Evolutionary conservation across 2,888 invertebrate species (phyloP).

Genomic region (Apomyelois bistriatella): DNA sequence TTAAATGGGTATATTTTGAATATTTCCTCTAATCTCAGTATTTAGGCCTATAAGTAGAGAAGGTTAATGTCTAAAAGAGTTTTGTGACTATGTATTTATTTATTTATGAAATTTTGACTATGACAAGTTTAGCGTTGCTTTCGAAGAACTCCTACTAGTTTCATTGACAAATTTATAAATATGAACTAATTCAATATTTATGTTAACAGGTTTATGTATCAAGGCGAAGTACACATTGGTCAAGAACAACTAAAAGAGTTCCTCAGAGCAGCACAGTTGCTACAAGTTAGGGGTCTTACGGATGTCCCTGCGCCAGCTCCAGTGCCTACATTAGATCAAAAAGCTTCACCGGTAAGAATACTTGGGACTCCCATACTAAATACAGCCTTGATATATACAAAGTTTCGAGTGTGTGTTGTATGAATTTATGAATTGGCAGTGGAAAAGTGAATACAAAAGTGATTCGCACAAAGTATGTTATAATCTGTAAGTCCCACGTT

Average conservation of each 20-base stretch:
- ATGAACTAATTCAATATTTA: neutral
- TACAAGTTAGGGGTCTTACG: constrained; percentile 92
- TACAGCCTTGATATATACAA: neutral
- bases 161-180: no score
- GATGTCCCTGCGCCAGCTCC: constrained; percentile 84
- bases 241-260: constrained; percentile 93
- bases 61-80: no score
- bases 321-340: constrained; percentile 78
- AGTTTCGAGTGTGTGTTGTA: neutral
- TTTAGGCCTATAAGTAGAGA: no score
- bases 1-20: neutral
- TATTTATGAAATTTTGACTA: no score
- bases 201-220: constrained; percentile 89
- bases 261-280: constrained; percentile 91
- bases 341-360: constrained; percentile 85
- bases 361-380: neutral
- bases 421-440: no score
- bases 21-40: no score
- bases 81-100: no score
- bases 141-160: no score
- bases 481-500: constrained; percentile 4
- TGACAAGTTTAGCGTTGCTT: no score
- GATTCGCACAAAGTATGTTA: no score
- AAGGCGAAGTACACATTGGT: constrained; percentile 93
- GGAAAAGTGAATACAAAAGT: no score